Percentiles rank a stretch among this genome's conserved stretches.
Evolutionary conservation across 2,888 invertebrate genomes (phyloP).

Genomic region (Portevinia maculata): DNA sequence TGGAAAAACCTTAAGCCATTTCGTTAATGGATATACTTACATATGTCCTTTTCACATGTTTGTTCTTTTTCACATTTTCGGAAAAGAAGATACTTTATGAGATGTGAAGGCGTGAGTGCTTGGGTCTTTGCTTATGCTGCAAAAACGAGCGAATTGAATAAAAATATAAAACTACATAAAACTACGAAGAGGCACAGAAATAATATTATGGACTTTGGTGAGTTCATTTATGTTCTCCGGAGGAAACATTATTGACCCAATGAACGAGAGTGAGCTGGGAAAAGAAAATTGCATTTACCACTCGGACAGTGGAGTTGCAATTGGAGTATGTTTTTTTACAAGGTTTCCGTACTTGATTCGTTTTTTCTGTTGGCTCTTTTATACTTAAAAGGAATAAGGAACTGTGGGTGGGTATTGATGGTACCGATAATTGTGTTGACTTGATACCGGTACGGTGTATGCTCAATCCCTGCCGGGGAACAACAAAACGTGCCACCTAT

Average conservation of each 20-base stretch:
- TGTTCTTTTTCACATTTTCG: slow-evolving; percentile 7
- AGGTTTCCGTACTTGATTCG: too few relatives aligned
- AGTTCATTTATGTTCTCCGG: not conserved
- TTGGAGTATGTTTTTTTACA: not conserved
- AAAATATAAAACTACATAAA: slow-evolving; percentile 15
- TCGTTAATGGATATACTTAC: slow-evolving; percentile 29
- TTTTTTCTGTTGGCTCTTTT: too few relatives aligned
- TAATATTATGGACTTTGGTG: not conserved
- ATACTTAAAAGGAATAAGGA: too few relatives aligned
- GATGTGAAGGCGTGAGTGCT: slow-evolving; percentile 2
- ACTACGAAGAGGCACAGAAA: not conserved
- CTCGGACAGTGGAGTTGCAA: not conserved
- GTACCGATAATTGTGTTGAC: too few relatives aligned
- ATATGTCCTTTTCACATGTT: too few relatives aligned
- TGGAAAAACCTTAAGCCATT: slow-evolving; percentile 40
- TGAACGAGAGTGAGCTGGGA: not conserved
- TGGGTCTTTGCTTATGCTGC: not conserved
- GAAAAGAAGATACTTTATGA: not conserved
- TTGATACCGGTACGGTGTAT: too few relatives aligned
- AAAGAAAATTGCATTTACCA: not conserved
- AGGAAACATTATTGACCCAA: not conserved
- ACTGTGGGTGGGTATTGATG: too few relatives aligned
- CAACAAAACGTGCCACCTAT: too few relatives aligned
- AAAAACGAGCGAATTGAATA: not conserved
- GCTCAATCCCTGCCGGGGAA: too few relatives aligned